These are phyloP conservation scores for Epinephelus awoara DNA, from an alignment of 2,797 vertebrate species.

Conservation along the genomic window DNA sequence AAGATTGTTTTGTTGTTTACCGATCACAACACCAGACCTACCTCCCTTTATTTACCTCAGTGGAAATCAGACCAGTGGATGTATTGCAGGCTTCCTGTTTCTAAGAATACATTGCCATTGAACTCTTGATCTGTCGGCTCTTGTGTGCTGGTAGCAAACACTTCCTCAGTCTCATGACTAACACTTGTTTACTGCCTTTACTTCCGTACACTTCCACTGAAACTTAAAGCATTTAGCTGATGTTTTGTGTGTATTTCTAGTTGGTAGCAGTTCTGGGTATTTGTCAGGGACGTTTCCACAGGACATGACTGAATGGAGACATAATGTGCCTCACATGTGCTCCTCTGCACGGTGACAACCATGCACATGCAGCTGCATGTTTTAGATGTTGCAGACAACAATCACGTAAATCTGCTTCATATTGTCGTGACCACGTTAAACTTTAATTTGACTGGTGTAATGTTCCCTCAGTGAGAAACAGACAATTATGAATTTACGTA, in stretches of 20 bases:
- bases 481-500: neutral
- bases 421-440: neutral
- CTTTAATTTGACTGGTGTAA: conserved; percentile 22
- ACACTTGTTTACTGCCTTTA: conserved; percentile 74
- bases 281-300: conserved; percentile 64
- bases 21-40: conserved; percentile 14
- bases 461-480: conserved; percentile 7
- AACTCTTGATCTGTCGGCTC: conserved; percentile 67
- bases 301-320: conserved; percentile 28
- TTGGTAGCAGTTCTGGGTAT: conserved; percentile 27
- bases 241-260: conserved; percentile 28
- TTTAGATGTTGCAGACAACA: neutral
- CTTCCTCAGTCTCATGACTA: conserved; percentile 76
- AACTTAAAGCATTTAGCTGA: conserved; percentile 49
- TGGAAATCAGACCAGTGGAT: conserved; percentile 67
- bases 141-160: conserved; percentile 68
- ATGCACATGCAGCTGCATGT: conserved; percentile 7
- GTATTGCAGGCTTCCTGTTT: conserved; percentile 79
- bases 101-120: conserved; percentile 81
- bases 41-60: conserved; percentile 58
- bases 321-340: neutral
- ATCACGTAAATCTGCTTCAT: neutral
- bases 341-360: neutral
- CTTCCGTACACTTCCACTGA: conserved; percentile 56
- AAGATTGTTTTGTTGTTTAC: conserved; percentile 44